Conservation (phyloP, 2,888 invertebrate genomes). For the Pandemis corylana region DNA sequence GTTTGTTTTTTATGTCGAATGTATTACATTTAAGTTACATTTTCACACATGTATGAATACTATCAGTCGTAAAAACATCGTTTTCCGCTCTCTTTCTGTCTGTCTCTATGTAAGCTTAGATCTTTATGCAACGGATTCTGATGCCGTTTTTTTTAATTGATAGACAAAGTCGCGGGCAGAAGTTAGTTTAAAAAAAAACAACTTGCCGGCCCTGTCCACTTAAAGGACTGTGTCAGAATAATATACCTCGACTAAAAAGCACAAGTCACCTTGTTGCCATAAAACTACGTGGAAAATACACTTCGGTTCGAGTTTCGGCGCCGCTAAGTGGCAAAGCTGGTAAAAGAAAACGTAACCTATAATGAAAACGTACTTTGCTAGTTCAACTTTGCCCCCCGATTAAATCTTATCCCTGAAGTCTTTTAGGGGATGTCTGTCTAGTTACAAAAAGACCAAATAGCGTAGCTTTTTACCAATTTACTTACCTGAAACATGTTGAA, state of each 20-base stretch:
- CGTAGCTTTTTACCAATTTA: background rate
- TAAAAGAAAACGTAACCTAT: conserved; percentile 12
- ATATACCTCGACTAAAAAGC: background rate
- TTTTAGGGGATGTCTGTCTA: background rate
- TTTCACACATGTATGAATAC: too few relatives aligned
- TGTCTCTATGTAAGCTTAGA: too few relatives aligned
- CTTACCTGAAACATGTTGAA: too few relatives aligned
- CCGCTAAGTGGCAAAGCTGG: conserved; percentile 6
- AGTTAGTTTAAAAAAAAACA: background rate
- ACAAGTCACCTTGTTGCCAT: conserved; percentile 1
- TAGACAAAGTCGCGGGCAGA: too few relatives aligned
- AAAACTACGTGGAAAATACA: conserved; percentile 1
- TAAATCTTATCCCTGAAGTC: conserved; percentile 7
- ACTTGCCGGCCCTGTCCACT: background rate
- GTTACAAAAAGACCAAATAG: background rate
- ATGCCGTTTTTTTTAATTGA: too few relatives aligned
- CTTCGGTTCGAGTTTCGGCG: background rate
- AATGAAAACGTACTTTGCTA: conserved; percentile 11
- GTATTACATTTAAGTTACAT: too few relatives aligned
- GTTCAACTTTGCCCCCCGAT: conserved; percentile 8
- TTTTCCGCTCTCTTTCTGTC: too few relatives aligned
- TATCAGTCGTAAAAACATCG: too few relatives aligned
- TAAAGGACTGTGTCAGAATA: background rate
- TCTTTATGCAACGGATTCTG: too few relatives aligned
- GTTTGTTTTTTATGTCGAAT: too few relatives aligned